Conservation (phyloP, 1,140 invertebrate genomes). For the Pogonomyrmex barbatus region DNA sequence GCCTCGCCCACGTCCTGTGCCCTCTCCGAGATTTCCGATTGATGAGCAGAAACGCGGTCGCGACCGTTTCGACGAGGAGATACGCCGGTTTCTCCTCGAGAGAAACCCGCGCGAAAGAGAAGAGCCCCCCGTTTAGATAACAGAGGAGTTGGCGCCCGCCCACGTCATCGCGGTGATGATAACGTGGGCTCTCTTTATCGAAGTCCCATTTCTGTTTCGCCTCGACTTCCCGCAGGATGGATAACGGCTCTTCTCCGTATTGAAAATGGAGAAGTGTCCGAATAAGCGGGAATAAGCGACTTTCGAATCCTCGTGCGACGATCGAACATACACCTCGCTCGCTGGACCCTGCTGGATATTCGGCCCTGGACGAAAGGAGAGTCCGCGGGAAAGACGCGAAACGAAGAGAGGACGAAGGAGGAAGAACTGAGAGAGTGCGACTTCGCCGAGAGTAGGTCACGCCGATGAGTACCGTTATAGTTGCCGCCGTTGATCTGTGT, state of each 20-base stretch:
- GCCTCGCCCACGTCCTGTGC: slow-evolving; percentile 30
- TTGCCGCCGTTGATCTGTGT: slow-evolving; percentile 81
- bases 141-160: background rate
- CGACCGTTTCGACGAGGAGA: background rate
- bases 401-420: slow-evolving; percentile 46
- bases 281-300: background rate
- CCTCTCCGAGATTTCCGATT: background rate
- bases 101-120: no score
- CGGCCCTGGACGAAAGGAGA: slow-evolving; percentile 59
- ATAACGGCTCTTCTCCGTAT: background rate
- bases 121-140: background rate
- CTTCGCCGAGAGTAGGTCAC: slow-evolving; percentile 78
- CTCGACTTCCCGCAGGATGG: background rate
- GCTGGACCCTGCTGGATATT: slow-evolving; percentile 11
- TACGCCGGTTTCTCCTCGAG: background rate
- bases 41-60: background rate
- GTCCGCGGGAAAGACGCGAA: slow-evolving; percentile 31
- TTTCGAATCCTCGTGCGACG: no score
- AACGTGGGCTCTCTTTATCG: background rate
- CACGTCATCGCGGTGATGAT: no score
- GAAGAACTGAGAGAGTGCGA: slow-evolving; percentile 59
- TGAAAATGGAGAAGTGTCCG: no score
- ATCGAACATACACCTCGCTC: background rate
- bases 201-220: background rate
- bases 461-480: slow-evolving; percentile 78